Evolutionary conservation across 2,113 vertebrate genomes (phyloP).

Genomic region (Cavia porcellus): DNA sequence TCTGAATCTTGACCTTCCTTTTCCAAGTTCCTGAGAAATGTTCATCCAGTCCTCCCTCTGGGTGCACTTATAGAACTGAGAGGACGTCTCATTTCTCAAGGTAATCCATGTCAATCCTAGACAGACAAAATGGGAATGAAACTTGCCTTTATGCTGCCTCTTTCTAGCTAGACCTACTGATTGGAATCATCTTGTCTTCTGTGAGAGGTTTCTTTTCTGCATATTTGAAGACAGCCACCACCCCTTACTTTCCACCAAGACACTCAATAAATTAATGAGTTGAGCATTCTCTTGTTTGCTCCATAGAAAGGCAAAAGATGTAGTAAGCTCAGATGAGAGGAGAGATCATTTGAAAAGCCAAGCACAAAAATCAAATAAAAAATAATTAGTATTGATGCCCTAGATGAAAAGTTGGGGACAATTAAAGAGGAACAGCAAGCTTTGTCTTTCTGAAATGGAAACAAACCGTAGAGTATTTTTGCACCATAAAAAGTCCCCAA

Average conservation of each 20-base stretch:
- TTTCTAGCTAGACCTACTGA: not conserved
- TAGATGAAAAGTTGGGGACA: not conserved
- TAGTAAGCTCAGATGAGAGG: not conserved
- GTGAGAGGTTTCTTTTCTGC: not conserved
- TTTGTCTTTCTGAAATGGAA: constrained; percentile 46
- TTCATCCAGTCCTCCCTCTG: not conserved
- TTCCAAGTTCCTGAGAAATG: not conserved
- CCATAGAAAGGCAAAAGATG: not conserved
- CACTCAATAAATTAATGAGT: not conserved
- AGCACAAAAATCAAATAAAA: constrained; percentile 23
- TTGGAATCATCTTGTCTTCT: not conserved
- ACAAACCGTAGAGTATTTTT: not conserved
- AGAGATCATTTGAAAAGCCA: not conserved
- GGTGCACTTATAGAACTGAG: not conserved
- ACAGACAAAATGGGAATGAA: not conserved
- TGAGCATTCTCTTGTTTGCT: not conserved
- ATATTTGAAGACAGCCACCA: not conserved
- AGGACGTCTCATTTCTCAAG: not conserved
- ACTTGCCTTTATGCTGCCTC: not conserved
- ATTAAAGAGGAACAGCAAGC: not conserved
- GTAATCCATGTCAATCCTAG: not conserved
- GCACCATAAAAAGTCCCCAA: not conserved
- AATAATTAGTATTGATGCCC: not conserved
- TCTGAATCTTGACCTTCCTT: not conserved
- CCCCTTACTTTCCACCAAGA: not conserved